Evolutionary conservation across 1,140 invertebrate species (phyloP).

Genomic region (Drosophila santomea): DNA sequence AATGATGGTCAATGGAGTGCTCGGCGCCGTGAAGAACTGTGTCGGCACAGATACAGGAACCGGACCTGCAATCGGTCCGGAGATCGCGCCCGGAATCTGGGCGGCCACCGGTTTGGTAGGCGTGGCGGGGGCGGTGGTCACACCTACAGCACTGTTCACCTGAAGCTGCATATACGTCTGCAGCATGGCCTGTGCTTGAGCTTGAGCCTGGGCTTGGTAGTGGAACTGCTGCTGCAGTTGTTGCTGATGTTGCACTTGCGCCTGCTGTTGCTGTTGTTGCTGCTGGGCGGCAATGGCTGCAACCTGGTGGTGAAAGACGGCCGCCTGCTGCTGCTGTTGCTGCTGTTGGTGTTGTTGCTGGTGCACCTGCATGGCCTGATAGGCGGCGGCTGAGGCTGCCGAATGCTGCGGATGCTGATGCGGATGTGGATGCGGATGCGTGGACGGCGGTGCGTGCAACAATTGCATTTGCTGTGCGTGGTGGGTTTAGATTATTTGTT

Average conservation of each 20-base stretch:
- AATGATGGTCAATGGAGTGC: slow-evolving; percentile 77
- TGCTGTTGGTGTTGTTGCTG: slow-evolving; percentile 73
- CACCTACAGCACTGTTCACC: slow-evolving; percentile 66
- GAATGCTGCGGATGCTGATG: slow-evolving; percentile 70
- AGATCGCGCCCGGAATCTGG: slow-evolving; percentile 15
- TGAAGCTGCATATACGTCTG: slow-evolving; percentile 83
- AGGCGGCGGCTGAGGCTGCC: slow-evolving; percentile 54
- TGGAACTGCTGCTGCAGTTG: slow-evolving; percentile 73
- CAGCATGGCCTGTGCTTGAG: slow-evolving; percentile 76
- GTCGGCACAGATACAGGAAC: slow-evolving; percentile 32
- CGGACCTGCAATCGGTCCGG: slow-evolving; percentile 34
- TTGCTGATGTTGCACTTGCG: slow-evolving; percentile 47
- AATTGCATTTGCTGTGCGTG: slow-evolving; percentile 84
- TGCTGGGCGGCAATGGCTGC: slow-evolving; percentile 54
- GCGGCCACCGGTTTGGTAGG: slow-evolving; percentile 63
- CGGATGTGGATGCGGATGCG: slow-evolving; percentile 68
- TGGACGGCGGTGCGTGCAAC: slow-evolving; percentile 80
- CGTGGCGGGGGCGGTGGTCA: slow-evolving; percentile 62
- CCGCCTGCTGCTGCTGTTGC: slow-evolving; percentile 47
- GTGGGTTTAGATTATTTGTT: slow-evolving; percentile 78
- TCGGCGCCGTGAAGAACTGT: slow-evolving; percentile 73
- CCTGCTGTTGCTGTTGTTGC: slow-evolving; percentile 30
- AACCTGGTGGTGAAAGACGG: slow-evolving; percentile 59
- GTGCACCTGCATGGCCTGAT: slow-evolving; percentile 67
- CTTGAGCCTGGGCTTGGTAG: slow-evolving; percentile 62